Conservation (phyloP, 2,113 vertebrate species). For the Ptyas mucosa region DNA sequence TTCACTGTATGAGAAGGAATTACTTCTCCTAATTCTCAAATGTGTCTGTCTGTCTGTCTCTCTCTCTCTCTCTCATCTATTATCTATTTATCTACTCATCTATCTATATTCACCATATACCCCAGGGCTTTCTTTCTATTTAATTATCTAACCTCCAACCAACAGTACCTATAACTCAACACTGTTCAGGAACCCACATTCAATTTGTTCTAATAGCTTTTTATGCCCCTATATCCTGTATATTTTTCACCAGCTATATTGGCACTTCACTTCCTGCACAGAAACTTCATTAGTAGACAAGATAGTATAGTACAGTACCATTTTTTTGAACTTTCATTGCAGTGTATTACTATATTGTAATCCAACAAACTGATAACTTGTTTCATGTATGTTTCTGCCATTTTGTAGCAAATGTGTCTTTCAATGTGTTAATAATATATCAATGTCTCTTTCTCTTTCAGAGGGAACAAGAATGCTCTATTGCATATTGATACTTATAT, state of each 20-base stretch:
- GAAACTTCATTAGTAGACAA: background rate
- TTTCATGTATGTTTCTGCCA: background rate
- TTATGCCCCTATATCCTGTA: background rate
- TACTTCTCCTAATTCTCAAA: background rate
- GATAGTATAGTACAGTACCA: background rate
- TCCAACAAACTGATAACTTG: background rate
- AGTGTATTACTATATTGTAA: background rate
- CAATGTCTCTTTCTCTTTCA: conserved; percentile 14
- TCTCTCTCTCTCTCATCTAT: too few relatives aligned
- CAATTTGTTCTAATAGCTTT: background rate
- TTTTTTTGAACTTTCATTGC: background rate
- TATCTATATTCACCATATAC: background rate
- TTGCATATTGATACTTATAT: fast-evolving
- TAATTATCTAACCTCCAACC: background rate
- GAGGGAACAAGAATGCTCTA: conserved; percentile 13
- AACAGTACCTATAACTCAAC: background rate
- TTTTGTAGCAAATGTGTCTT: background rate
- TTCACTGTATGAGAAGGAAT: background rate
- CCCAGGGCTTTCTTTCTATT: background rate
- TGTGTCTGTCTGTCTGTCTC: too few relatives aligned
- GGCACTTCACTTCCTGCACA: background rate
- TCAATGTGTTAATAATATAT: background rate
- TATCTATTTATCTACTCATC: too few relatives aligned
- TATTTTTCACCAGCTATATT: background rate
- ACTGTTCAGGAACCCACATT: background rate